These are phyloP conservation scores for Perccottus glenii DNA, from an alignment of 2,113 vertebrate species.

Conservation along the genomic window DNA sequence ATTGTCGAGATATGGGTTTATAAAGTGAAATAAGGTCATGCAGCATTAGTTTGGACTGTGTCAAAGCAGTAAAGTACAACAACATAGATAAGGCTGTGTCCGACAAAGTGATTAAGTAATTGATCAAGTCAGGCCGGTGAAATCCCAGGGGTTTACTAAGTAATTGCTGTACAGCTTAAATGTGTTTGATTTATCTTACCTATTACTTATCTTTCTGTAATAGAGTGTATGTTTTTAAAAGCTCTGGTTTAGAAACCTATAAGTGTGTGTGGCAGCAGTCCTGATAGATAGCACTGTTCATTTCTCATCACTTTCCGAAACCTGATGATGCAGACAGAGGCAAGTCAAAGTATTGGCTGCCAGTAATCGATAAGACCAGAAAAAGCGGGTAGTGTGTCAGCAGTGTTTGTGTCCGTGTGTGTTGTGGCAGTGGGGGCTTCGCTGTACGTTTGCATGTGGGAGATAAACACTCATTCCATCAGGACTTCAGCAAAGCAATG, in stretches of 20 bases:
- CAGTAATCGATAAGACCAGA: conserved; percentile 50
- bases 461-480: conserved; percentile 62
- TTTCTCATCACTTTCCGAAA: conserved; percentile 62
- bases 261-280: conserved; percentile 19
- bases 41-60: background rate
- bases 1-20: conserved; percentile 1
- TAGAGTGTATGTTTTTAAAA: background rate
- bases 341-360: conserved; percentile 55
- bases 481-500: conserved; percentile 30
- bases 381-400: conserved; percentile 53
- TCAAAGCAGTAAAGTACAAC: background rate
- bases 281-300: conserved; percentile 19
- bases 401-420: conserved; percentile 15
- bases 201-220: background rate
- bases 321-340: conserved; percentile 57
- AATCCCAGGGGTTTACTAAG: background rate
- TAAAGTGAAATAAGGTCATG: background rate
- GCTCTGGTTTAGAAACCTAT: conserved; percentile 23
- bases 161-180: background rate
- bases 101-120: conserved; percentile 6
- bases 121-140: background rate
- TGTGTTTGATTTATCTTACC: conserved; percentile 6
- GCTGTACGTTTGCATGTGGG: conserved; percentile 28
- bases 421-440: conserved; percentile 16
- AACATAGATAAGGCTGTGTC: background rate